phyloP scores from a whole-genome alignment of 2,888 invertebrate species.

The Drosophila emarginata region DNA sequence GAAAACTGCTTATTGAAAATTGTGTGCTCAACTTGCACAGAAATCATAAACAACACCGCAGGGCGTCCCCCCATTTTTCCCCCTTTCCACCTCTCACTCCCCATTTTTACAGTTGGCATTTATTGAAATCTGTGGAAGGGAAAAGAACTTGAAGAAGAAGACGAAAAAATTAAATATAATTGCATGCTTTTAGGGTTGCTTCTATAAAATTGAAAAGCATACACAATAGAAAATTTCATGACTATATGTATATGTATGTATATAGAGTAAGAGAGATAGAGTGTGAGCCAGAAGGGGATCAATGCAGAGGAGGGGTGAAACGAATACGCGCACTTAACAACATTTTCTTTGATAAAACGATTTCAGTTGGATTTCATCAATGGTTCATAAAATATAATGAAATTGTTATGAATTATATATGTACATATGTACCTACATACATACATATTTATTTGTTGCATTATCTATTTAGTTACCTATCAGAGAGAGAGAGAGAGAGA shows the following conservation, averaged over 20 bases:
- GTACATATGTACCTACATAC: neutral
- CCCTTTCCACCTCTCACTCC: neutral
- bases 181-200: slow-evolving; percentile 74
- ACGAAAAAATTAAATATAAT: slow-evolving; percentile 43
- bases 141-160: too few species aligned
- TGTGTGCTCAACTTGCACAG: slow-evolving; percentile 59
- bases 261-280: slow-evolving; percentile 2
- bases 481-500: neutral
- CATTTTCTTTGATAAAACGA: slow-evolving; percentile 9
- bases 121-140: slow-evolving; percentile 64
- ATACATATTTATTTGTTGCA: too few species aligned
- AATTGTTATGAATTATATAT: slow-evolving; percentile 7
- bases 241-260: too few species aligned
- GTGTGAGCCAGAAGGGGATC: neutral
- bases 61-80: slow-evolving; percentile 43
- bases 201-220: slow-evolving; percentile 55
- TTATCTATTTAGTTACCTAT: neutral
- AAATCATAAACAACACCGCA: slow-evolving; percentile 73
- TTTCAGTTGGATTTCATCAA: slow-evolving; percentile 11
- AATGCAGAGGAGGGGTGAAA: neutral
- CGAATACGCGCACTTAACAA: slow-evolving; percentile 28
- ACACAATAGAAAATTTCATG: slow-evolving; percentile 31
- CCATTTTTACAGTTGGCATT: slow-evolving; percentile 51
- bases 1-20: slow-evolving; percentile 69
- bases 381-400: slow-evolving; percentile 7